These are phyloP conservation scores for Phymorhynchus buccinoides DNA, from an alignment of 1,140 invertebrate genomes.

Conservation along the genomic window DNA sequence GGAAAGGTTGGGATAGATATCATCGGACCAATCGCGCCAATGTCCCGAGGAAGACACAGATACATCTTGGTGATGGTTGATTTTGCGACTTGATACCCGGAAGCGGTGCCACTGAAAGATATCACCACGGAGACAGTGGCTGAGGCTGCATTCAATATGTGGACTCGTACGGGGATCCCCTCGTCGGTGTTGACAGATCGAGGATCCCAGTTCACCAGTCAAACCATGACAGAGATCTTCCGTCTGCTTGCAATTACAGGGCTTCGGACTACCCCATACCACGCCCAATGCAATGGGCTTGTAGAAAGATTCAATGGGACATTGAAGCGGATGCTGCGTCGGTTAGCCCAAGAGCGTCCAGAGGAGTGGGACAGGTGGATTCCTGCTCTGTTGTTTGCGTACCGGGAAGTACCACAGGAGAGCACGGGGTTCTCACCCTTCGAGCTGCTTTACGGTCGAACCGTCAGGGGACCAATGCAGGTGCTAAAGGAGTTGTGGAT, in stretches of 20 bases:
- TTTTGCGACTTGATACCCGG: too few species aligned
- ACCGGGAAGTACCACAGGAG: too few species aligned
- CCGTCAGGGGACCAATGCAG: too few species aligned
- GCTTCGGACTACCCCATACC: constrained; percentile 55
- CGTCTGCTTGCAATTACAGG: constrained; percentile 50
- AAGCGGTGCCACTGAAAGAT: too few species aligned
- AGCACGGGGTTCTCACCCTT: constrained; percentile 59
- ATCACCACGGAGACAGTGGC: too few species aligned
- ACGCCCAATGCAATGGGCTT: constrained; percentile 62
- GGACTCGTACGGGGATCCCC: constrained; percentile 71
- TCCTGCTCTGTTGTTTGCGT: constrained; percentile 58
- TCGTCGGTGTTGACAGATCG: constrained; percentile 72
- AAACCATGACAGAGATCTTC: constrained; percentile 49
- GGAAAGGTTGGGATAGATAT: too few species aligned
- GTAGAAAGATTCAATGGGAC: constrained; percentile 57
- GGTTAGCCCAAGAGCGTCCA: constrained; percentile 47
- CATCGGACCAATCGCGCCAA: too few species aligned
- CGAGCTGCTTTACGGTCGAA: too few species aligned
- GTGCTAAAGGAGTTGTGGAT: too few species aligned
- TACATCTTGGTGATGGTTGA: too few species aligned
- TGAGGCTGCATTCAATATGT: constrained; percentile 50
- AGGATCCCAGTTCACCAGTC: constrained; percentile 71
- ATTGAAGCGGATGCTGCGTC: constrained; percentile 44
- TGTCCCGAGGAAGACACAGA: too few species aligned
- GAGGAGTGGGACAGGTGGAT: constrained; percentile 67